Percentiles rank a stretch among this genome's conserved stretches.
Evolutionary conservation across 2,113 vertebrate genomes (phyloP).

Genomic region (Pterocles burchelli): DNA sequence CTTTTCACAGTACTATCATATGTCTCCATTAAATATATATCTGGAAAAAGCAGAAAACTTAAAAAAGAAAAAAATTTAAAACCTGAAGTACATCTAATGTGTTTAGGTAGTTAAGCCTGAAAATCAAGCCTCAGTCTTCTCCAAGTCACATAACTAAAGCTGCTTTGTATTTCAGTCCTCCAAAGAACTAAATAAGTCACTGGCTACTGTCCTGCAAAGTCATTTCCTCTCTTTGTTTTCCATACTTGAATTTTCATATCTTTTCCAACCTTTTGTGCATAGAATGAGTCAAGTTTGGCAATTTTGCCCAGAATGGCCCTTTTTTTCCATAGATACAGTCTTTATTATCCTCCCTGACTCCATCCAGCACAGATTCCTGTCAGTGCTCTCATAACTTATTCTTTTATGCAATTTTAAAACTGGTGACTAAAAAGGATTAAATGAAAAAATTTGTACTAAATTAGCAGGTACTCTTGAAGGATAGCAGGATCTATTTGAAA

Average conservation of each 20-base stretch:
- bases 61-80: background rate
- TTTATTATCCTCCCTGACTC: constrained; percentile 49
- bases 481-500: background rate
- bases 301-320: constrained; percentile 39
- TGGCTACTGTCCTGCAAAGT: constrained; percentile 60
- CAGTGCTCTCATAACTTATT: constrained; percentile 45
- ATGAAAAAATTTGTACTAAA: background rate
- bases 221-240: constrained; percentile 75
- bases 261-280: constrained; percentile 60
- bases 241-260: constrained; percentile 62
- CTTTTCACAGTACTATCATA: background rate
- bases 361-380: constrained; percentile 40
- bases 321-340: constrained; percentile 57
- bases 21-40: background rate
- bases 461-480: background rate
- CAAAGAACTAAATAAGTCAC: background rate
- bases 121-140: constrained; percentile 13
- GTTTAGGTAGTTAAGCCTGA: background rate
- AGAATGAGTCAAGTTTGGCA: constrained; percentile 66
- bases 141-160: constrained; percentile 42
- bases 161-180: constrained; percentile 51
- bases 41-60: background rate
- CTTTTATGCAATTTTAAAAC: background rate
- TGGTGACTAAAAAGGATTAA: background rate
- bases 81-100: background rate